Conservation (phyloP, 2,888 invertebrate species). For the Blastobasis lacticolella region DNA sequence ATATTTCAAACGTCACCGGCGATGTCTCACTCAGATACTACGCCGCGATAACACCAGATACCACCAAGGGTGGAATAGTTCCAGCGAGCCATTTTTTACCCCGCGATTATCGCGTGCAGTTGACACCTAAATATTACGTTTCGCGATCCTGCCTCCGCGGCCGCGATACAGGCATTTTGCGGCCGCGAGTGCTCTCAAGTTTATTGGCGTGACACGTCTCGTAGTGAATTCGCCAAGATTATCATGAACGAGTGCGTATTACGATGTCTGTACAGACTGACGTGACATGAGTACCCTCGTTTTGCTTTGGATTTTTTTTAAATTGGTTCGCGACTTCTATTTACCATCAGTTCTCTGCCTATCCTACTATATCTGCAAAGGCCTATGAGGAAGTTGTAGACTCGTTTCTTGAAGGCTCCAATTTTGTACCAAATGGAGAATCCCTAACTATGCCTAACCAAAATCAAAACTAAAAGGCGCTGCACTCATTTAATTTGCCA, state of each 20-base stretch:
- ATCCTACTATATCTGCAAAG: no score
- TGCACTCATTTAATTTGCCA: no score
- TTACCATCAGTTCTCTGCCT: no score
- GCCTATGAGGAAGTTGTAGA: no score
- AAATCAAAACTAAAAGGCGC: no score
- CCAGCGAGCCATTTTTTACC: conserved; percentile 63
- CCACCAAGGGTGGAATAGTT: conserved; percentile 64
- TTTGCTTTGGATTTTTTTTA: neutral
- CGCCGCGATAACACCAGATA: conserved; percentile 68
- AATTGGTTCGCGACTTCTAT: no score
- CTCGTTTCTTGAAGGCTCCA: no score
- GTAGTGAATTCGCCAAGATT: conserved; percentile 31
- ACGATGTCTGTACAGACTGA: neutral
- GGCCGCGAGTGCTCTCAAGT: conserved; percentile 50
- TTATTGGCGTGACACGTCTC: conserved; percentile 55
- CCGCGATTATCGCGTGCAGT: conserved; percentile 70
- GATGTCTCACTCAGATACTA: conserved; percentile 75
- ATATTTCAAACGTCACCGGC: conserved; percentile 74
- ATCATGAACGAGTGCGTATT: conserved; percentile 20
- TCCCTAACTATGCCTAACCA: no score
- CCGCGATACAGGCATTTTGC: conserved; percentile 51
- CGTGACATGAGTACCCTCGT: neutral
- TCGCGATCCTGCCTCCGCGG: conserved; percentile 29
- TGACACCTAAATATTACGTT: conserved; percentile 74
- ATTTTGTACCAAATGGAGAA: no score